Base-by-base conservation (phyloP, 2,113 vertebrate species). In the Sakesphorus luctuosus region DNA sequence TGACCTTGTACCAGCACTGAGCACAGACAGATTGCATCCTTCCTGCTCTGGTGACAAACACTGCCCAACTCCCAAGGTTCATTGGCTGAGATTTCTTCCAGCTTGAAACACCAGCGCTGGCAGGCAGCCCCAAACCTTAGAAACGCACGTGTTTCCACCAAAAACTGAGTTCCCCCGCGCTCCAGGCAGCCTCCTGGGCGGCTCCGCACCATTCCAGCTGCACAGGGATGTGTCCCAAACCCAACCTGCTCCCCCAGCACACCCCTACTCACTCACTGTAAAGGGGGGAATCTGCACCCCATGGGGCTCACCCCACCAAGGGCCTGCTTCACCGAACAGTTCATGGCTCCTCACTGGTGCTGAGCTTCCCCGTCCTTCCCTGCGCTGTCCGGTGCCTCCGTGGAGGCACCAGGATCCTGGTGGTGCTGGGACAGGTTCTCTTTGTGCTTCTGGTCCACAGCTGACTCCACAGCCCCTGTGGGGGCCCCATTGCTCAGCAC, bases 401-500 rank as follows among this genome's bases (percentile, higher is more conserved):
- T 0, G 6, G 17, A 7, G 43, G 15, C 35, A 5, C 9, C 10
- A 1, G 14, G 36, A 2, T 44, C 20, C 7, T 1, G 25, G 31
- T 44, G 52, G 21, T 67, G 83, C 38, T 11, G 73, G 46, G 12
- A 12, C 23, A 72, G 88, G 29, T 55, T 83, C 50, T 93, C 93
- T 40, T 63, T 28, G 87, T 72, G 89, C 53, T 81, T 65, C 38
- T 75, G 87, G 26, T 68, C 81, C 83, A 28, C 43, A 3, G 52
- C 28, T 4, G 89, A 23, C 6, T 43, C 31, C 3, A 24, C 40
- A 20, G 44, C 81, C 8, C 84, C 84, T 16, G 63, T 58, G 6
- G 87, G 46, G 49, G 91, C 61, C 2, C 97, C 97, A 0, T 97
- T 98, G 86, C 95, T 97, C 74, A 98, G 33, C 28, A 28, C 68